Conservation (phyloP, 2,888 invertebrate species). For the Sphaeridia pumilis region DNA sequence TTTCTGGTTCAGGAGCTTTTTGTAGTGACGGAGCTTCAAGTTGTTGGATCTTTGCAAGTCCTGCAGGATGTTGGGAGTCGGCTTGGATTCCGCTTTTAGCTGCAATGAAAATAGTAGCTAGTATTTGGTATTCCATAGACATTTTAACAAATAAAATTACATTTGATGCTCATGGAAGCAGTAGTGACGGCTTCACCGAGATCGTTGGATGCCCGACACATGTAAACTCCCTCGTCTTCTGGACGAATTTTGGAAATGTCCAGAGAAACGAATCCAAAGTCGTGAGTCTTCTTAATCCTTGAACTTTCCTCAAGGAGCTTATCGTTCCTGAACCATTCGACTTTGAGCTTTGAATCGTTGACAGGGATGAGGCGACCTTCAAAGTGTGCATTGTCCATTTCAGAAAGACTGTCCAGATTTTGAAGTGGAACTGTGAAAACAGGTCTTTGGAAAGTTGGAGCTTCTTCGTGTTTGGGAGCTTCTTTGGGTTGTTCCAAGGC, state of each 20-base stretch:
- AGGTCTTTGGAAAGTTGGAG: constrained; percentile 76
- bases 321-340: constrained; percentile 91
- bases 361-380: constrained; percentile 89
- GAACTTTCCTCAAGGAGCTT: constrained; percentile 73
- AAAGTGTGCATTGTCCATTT: constrained; percentile 87
- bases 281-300: constrained; percentile 78
- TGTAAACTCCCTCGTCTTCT: constrained; percentile 88
- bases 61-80: constrained; percentile 86
- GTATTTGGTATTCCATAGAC: neutral
- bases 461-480: constrained; percentile 68
- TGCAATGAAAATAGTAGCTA: neutral
- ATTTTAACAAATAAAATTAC: constrained; percentile 6
- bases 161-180: constrained; percentile 43
- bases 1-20: constrained; percentile 57
- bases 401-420: constrained; percentile 73
- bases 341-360: constrained; percentile 83
- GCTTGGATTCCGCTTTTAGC: constrained; percentile 10
- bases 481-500: constrained; percentile 62
- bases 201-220: constrained; percentile 48
- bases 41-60: constrained; percentile 75
- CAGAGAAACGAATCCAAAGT: constrained; percentile 85
- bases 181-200: constrained; percentile 92
- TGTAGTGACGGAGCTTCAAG: constrained; percentile 64
- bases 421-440: constrained; percentile 89
- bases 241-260: constrained; percentile 78